A percentile compares a stretch with the other conserved stretches of the same genome.
These are phyloP conservation scores for Phyllotreta striolata DNA, from an alignment of 2,888 invertebrate species.

Conservation along the genomic window DNA sequence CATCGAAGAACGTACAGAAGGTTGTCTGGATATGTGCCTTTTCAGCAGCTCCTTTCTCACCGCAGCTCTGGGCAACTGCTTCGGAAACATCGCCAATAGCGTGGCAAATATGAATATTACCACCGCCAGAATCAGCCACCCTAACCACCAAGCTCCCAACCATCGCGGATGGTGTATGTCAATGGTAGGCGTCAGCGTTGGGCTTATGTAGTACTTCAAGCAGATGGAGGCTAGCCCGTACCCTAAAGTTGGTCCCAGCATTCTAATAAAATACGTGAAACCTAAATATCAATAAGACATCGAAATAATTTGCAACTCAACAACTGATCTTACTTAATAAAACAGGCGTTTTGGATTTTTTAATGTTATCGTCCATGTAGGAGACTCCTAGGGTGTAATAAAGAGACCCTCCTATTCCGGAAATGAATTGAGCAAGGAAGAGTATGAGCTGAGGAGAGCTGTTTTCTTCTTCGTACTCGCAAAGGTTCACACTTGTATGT, in stretches of 20 bases:
- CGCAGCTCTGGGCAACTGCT: slow-evolving; percentile 71
- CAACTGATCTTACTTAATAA: slow-evolving; percentile 67
- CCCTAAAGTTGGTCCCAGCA: slow-evolving; percentile 75
- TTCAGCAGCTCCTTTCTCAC: slow-evolving; percentile 63
- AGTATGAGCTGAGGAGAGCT: slow-evolving; percentile 69
- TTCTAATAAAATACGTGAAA: slow-evolving; percentile 72
- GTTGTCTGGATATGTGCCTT: slow-evolving; percentile 40
- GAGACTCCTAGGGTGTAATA: slow-evolving; percentile 75
- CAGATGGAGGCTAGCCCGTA: slow-evolving; percentile 72
- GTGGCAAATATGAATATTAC: slow-evolving; percentile 68
- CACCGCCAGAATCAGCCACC: slow-evolving; percentile 72
- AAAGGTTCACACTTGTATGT: slow-evolving; percentile 52
- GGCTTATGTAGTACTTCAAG: slow-evolving; percentile 72
- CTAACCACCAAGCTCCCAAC: slow-evolving; percentile 87
- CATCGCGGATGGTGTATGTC: slow-evolving; percentile 75
- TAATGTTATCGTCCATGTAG: slow-evolving; percentile 81
- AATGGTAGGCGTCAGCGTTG: slow-evolving; percentile 70
- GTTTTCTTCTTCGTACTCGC: slow-evolving; percentile 62
- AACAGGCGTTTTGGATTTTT: slow-evolving; percentile 76
- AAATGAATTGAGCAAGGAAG: slow-evolving; percentile 74
- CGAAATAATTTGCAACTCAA: background rate
- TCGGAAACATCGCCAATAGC: slow-evolving; percentile 73
- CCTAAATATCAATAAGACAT: slow-evolving; percentile 55
- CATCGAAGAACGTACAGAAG: slow-evolving; percentile 36
- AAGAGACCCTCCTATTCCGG: slow-evolving; percentile 74